Base-by-base conservation (phyloP, 1,140 invertebrate species). In the Bathynomus jamesi region DNA sequence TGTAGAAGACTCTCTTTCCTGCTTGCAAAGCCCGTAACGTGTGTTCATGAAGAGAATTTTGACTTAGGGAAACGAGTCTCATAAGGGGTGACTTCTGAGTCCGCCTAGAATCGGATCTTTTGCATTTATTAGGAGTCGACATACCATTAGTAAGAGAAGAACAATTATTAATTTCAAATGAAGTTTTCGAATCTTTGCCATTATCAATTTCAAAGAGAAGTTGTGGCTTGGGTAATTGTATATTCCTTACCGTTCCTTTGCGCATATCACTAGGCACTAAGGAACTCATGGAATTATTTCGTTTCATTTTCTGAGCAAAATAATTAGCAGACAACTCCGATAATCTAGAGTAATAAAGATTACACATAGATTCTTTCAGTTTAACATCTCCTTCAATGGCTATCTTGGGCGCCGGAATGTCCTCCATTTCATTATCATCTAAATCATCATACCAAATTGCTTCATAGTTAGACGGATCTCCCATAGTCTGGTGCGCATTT, bases 31-130 rank as follows among this genome's bases (percentile, higher is more conserved):
- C 75, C 30, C 71, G 67, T 7, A 66, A 67, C 4, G 75, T 72
- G 21, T 69, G 64, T 27, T 74, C 72, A 21, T 74, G 72, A 27
- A 74, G 60, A 29, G 72, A 74, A 29, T 74, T 74, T 32, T 69
- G 65, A 63, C 72, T 70, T 32, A 70, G 72, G 27, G 72, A 25
- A 53, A 65, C 32, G 31, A 66, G 72, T 53, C 68, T 25, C 79
- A 67, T 82, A 17, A 53, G 21, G 21, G 40, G 40, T 17, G 40
- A 53, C 5, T 53, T 53, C 5, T 53, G 40, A 17, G 5, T 5
- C 21, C 40, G 13, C 21, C 21, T 53, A 53, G 40, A 53, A 28
- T 88, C 87, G 79, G 87, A 87, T 73, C 82, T 84, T 76, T 88
- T 53, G 40, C 40, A n/a, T 40, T 7, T 21, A 53, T 53, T 53